Conservation (phyloP, 2,888 invertebrate species). For the Cheilosia variabilis region DNA sequence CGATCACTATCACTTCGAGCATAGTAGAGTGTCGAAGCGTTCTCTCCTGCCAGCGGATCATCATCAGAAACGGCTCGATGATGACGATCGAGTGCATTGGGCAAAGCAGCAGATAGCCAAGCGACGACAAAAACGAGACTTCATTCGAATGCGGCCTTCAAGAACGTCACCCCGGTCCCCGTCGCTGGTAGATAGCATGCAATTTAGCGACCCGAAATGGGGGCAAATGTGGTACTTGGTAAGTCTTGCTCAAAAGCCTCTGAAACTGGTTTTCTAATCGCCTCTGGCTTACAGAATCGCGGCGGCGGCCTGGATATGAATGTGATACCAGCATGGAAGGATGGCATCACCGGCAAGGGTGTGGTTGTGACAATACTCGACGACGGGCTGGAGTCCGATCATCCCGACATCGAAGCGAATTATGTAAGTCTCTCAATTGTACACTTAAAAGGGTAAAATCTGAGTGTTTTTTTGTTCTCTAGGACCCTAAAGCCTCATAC, state of each 20-base stretch:
- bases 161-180: constrained; percentile 79
- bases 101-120: constrained; percentile 92
- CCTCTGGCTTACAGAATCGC: constrained; percentile 87
- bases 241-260: constrained; percentile 84
- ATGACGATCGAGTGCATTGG: constrained; percentile 92
- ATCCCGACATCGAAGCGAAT: constrained; percentile 95
- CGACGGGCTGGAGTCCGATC: constrained; percentile 97
- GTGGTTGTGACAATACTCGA: constrained; percentile 98
- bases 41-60: constrained; percentile 89
- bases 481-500: constrained; percentile 98
- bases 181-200: constrained; percentile 81
- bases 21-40: constrained; percentile 90
- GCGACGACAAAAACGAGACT: constrained; percentile 92
- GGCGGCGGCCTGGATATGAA: constrained; percentile 98
- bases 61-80: constrained; percentile 88
- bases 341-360: constrained; percentile 96
- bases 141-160: constrained; percentile 85
- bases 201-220: constrained; percentile 95
- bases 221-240: constrained; percentile 98
- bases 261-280: background rate
- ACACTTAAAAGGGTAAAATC: background rate
- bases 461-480: background rate
- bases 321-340: constrained; percentile 97
- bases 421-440: constrained; percentile 89
- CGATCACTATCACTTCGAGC: constrained; percentile 93